Percentiles rank a stretch among this genome's conserved stretches.
phyloP scores from a whole-genome alignment of 2,888 invertebrate genomes.

The Ichneumoninae sp. region DNA sequence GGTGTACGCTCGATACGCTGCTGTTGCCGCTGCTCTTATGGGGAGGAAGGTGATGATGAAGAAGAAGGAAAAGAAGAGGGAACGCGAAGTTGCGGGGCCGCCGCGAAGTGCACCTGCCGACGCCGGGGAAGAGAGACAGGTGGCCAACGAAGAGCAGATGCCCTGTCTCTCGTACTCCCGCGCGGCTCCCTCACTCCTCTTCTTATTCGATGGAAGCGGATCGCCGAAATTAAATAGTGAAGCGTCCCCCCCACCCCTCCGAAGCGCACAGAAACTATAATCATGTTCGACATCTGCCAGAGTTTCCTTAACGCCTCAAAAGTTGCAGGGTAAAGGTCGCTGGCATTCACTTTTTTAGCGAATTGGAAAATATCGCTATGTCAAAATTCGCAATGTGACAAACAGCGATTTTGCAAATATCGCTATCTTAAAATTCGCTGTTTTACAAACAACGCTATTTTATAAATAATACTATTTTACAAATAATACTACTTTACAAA shows the following conservation, averaged over 20 bases:
- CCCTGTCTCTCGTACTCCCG: slow-evolving; percentile 50
- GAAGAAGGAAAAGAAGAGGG: background rate
- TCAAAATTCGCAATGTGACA: too few species aligned
- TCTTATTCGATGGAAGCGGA: slow-evolving; percentile 6
- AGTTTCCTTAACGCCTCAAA: background rate
- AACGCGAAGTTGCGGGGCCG: slow-evolving; percentile 61
- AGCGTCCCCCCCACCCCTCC: background rate
- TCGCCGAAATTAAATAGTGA: slow-evolving; percentile 2
- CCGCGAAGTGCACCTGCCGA: slow-evolving; percentile 80
- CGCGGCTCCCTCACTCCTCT: slow-evolving; percentile 36
- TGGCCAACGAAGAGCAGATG: slow-evolving; percentile 79
- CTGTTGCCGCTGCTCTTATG: slow-evolving; percentile 43
- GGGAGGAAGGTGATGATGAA: background rate
- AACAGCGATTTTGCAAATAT: too few species aligned
- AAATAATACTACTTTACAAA: too few species aligned
- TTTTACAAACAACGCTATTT: too few species aligned
- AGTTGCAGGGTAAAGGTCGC: background rate
- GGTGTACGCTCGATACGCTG: slow-evolving; percentile 45
- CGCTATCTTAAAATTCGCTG: too few species aligned
- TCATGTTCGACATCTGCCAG: slow-evolving; percentile 10
- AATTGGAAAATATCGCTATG: too few species aligned
- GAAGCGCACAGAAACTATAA: background rate
- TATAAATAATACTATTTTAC: too few species aligned
- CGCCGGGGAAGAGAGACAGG: slow-evolving; percentile 72
- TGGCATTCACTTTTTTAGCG: background rate